A percentile compares a stretch with the other conserved stretches of the same genome.
These are phyloP conservation scores for Vanessa atalanta DNA, from an alignment of 1,140 invertebrate genomes.

Conservation along the genomic window DNA sequence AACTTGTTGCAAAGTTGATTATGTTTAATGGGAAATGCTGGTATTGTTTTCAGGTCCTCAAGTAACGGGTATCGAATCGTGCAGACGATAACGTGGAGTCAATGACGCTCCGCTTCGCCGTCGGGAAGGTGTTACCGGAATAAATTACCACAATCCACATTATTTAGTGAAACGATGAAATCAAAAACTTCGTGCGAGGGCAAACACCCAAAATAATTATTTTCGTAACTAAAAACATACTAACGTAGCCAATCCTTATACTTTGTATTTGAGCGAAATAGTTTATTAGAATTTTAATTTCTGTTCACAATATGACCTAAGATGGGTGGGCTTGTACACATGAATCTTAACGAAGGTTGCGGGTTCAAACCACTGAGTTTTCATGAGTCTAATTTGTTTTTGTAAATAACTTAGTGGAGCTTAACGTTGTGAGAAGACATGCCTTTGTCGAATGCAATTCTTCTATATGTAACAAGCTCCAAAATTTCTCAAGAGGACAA, in stretches of 20 bases:
- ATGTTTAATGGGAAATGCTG: constrained; percentile 6
- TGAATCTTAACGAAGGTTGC: no score
- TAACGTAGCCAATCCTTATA: neutral
- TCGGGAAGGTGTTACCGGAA: constrained; percentile 12
- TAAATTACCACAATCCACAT: neutral
- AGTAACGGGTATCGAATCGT: constrained; percentile 24
- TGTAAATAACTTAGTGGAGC: no score
- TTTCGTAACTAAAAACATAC: no score
- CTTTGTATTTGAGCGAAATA: neutral
- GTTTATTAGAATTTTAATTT: neutral
- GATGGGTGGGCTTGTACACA: no score
- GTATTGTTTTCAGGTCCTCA: constrained; percentile 15
- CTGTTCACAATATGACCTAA: neutral
- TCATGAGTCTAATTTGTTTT: no score
- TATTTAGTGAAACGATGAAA: neutral
- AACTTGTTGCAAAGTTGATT: neutral
- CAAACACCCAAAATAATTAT: neutral
- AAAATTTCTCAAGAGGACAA: no score
- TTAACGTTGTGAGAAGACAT: no score
- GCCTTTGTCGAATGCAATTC: no score
- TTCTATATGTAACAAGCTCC: no score
- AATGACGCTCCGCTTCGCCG: constrained; percentile 19
- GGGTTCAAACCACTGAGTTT: no score
- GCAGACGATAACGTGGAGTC: constrained; percentile 29
- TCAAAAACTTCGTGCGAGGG: neutral